Evolutionary conservation across 2,797 vertebrate species (phyloP), one percentile per base, ranked within the genome.

Genomic region (Podargus strigoides): DNA sequence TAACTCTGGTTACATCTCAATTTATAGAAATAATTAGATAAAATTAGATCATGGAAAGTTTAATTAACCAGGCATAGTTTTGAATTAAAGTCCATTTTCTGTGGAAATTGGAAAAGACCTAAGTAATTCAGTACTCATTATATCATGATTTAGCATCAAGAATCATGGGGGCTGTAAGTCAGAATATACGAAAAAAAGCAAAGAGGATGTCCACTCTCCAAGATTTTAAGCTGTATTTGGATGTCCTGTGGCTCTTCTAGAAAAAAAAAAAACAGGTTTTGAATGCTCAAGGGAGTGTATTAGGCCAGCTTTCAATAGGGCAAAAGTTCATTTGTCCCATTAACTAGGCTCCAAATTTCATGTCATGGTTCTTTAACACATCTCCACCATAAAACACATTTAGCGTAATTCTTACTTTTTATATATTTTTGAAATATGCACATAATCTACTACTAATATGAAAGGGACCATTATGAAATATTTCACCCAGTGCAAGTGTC

Each of bases 11-110:
- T 97, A 97, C 93, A 94, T 97, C 97, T 98, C 97, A 97, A 98
- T 97, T 97, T 97, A 97, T 97, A 96, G 97, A 97, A 98, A 98
- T 98, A 97, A 98, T 98, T 97, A 97, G 88, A 97, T 96, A 88
- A 97, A 98, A 98, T 97, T 97, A 97, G 93, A 97, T 97, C 95
- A 97, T 92, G 87, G 95, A 91, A 98, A 97, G 95, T 97, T 98
- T 98, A 98, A 98, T 98, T 98, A 98, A 91, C 93, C 93, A 96
- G 96, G 80, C 96, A 96, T 96, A 96, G 97, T 97, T 98, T 96
- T 98, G 97, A 97, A 97, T 98, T 98, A 97, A 97, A 97, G 96
- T 98, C 96, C 96, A 97, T 97, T 98, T 97, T 97, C 97, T 95
- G 89, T 97, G 96, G 97, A 98, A 98, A 98, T 97, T 96, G 96